These are phyloP conservation scores for Thereva nobilitata DNA, from an alignment of 2,888 invertebrate species.

Conservation along the genomic window DNA sequence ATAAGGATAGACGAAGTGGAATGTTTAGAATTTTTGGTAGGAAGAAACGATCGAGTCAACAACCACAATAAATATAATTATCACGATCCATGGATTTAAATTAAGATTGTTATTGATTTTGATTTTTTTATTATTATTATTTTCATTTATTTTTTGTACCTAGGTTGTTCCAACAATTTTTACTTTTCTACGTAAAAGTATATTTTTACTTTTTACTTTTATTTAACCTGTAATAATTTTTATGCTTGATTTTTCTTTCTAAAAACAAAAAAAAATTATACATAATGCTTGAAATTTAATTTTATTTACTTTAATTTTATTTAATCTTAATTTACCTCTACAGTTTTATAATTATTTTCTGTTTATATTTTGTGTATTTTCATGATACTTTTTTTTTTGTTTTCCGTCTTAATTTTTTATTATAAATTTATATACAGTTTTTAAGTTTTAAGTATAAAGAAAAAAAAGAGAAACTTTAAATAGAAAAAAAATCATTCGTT, in stretches of 20 bases:
- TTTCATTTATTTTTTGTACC: not conserved
- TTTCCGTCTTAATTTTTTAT: not conserved
- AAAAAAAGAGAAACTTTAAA: not conserved
- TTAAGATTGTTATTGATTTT: not conserved
- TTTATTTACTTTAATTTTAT: too few relatives aligned
- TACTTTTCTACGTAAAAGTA: not conserved
- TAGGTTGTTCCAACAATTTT: too few relatives aligned
- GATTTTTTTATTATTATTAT: not conserved
- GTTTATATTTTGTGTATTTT: not conserved
- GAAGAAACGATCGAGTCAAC: conserved; percentile 54
- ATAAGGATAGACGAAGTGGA: conserved; percentile 44
- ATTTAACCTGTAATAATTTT: not conserved
- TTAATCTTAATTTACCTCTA: too few relatives aligned
- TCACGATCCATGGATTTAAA: not conserved
- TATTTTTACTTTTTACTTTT: not conserved
- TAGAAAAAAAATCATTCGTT: conserved; percentile 32
- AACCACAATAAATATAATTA: conserved; percentile 46
- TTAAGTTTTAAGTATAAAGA: conserved; percentile 31
- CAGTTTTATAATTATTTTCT: too few relatives aligned
- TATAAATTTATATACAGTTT: conserved; percentile 1
- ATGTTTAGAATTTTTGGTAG: conserved; percentile 58
- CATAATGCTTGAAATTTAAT: too few relatives aligned
- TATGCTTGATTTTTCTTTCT: not conserved
- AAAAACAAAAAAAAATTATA: too few relatives aligned
- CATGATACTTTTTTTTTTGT: conserved; percentile 12